Evolutionary conservation across 2,797 vertebrate species (phyloP), one percentile per base, ranked within the genome.

Genomic region (Oryzias dopingdopingensis): DNA sequence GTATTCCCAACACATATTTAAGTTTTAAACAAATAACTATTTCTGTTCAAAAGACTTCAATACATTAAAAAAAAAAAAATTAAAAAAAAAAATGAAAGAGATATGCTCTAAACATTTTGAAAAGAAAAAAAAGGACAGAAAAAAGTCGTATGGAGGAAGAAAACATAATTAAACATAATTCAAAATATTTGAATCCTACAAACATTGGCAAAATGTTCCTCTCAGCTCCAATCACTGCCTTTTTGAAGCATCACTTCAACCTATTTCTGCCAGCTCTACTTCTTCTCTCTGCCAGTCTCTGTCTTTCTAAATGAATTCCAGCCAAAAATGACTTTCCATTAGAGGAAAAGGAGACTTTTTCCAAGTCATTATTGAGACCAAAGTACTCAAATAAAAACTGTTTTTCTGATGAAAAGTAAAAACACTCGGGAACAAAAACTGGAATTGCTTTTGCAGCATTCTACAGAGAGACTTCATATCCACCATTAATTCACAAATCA

Each of bases 321-420:
- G 59, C 52, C 62, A 52, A 50, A 18, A 49, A 49, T 5, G 17
- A 72, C 52, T 65, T 68, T 62, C 60, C 61, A 44, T 58, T 42
- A 57, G 50, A 56, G 16, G 53, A 32, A 37, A 29, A 14, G 3
- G 26, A 54, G 6, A 10, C 6, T 48, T 60, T 66, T 65, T 54
- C 10, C 7, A 56, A 58, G 40, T 42, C 51, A 45, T 24, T 26
- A 41, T 40, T 14, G 15, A 3, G 43, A 68, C 62, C 44, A 56
- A 63, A 70, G 76, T 50, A 18, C 20, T 13, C 44, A 41, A 52
- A 51, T 18, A 55, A 62, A 59, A 14, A 59, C 3, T 3, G n/a
- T 45, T 14, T 49, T 13, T 18, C 46, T 42, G 47, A 12, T 40
- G 22, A 61, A 44, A 42, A 42, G 58, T 56, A 47, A 49, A 70